Base-by-base conservation (phyloP, 2,113 vertebrate species). In the Ailurus styani region DNA sequence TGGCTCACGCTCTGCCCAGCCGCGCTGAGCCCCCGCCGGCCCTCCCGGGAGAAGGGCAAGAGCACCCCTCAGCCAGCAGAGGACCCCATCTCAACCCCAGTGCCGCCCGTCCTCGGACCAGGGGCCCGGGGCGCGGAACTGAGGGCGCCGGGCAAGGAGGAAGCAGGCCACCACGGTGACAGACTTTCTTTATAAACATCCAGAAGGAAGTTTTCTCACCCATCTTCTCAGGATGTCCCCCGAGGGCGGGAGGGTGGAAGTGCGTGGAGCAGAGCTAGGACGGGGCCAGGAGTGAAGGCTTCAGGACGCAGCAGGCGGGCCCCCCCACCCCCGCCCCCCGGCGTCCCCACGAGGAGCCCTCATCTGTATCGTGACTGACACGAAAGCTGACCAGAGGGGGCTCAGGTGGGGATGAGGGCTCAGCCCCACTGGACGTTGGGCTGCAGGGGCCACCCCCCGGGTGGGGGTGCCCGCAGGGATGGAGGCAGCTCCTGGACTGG, bases 401-500 rank as follows among this genome's bases (percentile, higher is more conserved):
- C 34, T 27, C 68, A 17, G 82, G 55, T 3, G 1, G 52, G n/a
- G 37, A 6, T 0, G 2, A 34, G 31, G n/a, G 73, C 82, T 99
- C 98, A 99, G 96, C 99, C 99, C 99, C 99, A 99, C 70, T 99
- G 99, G 85, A 99, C 96, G 18, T 0, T 68, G n/a, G 97, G 98
- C 37, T 98, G 97, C 15, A 98, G 86, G 0, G 72, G 98, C 98
- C 98, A 99, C 0, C 99, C 99, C 6, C 98, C 98, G 0, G 98
- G 98, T 0, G 98, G 98, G 8, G 99, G 99, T 57, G 99, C 97
- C 96, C 98, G 97, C 94, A 99, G 98, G 57, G 99, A 99, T 0
- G 97, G 99, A 3, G 99, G 99, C 70, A 99, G 98, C 18, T 99
- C 99, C 97, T 99, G 99, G n/a, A 98, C 25, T 0, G 99, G 98